A percentile compares a stretch with the other conserved stretches of the same genome.
Evolutionary conservation across 1,140 invertebrate genomes (phyloP).

Genomic region (Diachasma alloeum): DNA sequence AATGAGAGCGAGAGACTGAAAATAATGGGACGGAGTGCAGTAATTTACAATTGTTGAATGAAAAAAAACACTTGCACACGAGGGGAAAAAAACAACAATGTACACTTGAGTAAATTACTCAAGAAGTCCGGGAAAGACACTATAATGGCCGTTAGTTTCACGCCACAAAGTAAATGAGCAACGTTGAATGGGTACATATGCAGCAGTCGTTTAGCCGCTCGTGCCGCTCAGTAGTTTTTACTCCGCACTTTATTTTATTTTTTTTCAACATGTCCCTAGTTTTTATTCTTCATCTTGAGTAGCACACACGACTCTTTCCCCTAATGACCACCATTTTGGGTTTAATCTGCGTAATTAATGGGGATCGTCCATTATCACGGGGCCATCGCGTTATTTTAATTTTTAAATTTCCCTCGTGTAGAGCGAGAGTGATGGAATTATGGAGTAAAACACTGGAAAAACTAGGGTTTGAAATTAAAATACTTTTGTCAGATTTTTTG

Average conservation of each 20-base stretch:
- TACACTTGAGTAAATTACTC: conserved; percentile 1
- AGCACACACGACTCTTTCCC: conserved; percentile 15
- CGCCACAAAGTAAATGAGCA: not conserved
- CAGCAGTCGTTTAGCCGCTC: not conserved
- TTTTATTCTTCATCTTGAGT: not conserved
- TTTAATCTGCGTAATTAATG: conserved; percentile 60
- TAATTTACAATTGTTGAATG: not conserved
- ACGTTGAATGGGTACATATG: not conserved
- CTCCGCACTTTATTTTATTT: conserved; percentile 9
- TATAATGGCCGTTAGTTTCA: not conserved
- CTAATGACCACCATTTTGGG: conserved; percentile 53
- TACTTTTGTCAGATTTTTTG: too few relatives aligned
- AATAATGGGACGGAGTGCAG: too few relatives aligned
- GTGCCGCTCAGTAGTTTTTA: not conserved
- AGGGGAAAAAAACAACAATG: not conserved
- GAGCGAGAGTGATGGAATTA: not conserved
- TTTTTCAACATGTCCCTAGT: not conserved
- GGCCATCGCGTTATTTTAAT: conserved; percentile 44
- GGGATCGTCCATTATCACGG: conserved; percentile 51
- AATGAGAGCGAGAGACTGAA: not conserved
- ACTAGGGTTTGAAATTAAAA: too few relatives aligned
- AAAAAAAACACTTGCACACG: conserved; percentile 29
- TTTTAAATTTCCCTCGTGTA: not conserved
- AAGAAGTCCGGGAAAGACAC: not conserved
- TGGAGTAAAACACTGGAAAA: too few relatives aligned